Evolutionary conservation across 2,888 invertebrate species (phyloP), one percentile per base, ranked within the genome.

Genomic region (Lomographa bimaculata): DNA sequence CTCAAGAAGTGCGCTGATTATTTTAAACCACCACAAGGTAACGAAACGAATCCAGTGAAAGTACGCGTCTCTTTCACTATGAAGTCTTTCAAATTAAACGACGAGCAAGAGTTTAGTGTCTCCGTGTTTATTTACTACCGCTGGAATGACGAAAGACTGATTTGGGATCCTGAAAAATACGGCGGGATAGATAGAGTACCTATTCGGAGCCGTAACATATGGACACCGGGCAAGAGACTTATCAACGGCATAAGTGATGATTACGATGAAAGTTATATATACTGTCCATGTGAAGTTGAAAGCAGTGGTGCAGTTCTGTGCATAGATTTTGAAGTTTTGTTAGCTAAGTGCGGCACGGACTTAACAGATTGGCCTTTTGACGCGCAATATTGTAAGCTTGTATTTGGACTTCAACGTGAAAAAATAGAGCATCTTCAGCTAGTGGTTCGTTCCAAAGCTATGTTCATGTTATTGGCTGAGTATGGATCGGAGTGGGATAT

Each of bases 121-220:
- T 38, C 52, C 6, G 55, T 39, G 1, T 56, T 56, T 62, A 42
- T 55, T 7, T 14, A 24, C 0, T 2, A 67, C 0, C 1, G 12
- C 0, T 76, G 71, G 70, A 23, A 6, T 0, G 70, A 76, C n/a
- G 30, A 53, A 0, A 54, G 69, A n/a, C 42, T 72, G 2, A 49
- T 46, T 32, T 76, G 76, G 76, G 50, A 73, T n/a, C 57, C 59
- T 0, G 42, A 33, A 1, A 53, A 65, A 17, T 69, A 63, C 29
- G 56, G 50, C 7, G 67, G 62, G 0, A 19, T 74, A 0, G 23
- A 54, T 1, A 30, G 8, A 6, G 48, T 41, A 0, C 6, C 36
- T 0, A 6, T 60, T 1, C 1, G 17, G 0, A 50, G 36, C 6
- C 1, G 1, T 0, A 2, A 14, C 0, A 46, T 68, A 4, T 75